These are phyloP conservation scores for Sympetrum striolatum DNA, from an alignment of 2,888 invertebrate genomes.

Conservation along the genomic window DNA sequence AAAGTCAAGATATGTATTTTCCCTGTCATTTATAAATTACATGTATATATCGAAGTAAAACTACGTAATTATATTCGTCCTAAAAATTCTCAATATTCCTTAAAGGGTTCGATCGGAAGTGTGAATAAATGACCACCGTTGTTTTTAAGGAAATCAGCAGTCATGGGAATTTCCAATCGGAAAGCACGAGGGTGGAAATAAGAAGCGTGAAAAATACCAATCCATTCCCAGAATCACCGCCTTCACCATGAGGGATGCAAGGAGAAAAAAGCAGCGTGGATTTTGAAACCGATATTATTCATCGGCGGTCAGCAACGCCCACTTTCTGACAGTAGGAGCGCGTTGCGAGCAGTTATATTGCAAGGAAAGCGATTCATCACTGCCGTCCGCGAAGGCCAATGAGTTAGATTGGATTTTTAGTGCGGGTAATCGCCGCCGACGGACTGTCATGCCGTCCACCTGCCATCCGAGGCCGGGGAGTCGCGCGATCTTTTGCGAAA, in stretches of 20 bases:
- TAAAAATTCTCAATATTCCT: too few relatives aligned
- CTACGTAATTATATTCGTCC: too few relatives aligned
- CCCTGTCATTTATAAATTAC: too few relatives aligned
- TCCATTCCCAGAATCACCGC: neutral
- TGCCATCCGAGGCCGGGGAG: neutral
- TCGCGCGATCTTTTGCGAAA: neutral
- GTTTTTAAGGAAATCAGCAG: too few relatives aligned
- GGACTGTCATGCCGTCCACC: neutral
- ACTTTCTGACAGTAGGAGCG: neutral
- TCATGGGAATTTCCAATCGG: too few relatives aligned
- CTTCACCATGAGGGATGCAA: neutral
- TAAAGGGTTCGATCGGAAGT: too few relatives aligned
- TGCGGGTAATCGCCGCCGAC: neutral
- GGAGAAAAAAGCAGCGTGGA: neutral
- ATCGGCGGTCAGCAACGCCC: neutral
- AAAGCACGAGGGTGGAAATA: too few relatives aligned
- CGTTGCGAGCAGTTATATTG: neutral
- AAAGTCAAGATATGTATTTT: too few relatives aligned
- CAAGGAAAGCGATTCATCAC: constrained; percentile 26
- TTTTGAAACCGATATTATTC: constrained; percentile 18
- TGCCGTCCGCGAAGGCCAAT: constrained; percentile 24
- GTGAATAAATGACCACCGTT: too few relatives aligned
- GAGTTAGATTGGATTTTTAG: constrained; percentile 28
- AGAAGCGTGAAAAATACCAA: neutral
- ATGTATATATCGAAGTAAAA: too few relatives aligned